A percentile compares a stretch with the other conserved stretches of the same genome.
Evolutionary conservation across 2,797 vertebrate species (phyloP).

Genomic region (Sebastes taczanowskii): DNA sequence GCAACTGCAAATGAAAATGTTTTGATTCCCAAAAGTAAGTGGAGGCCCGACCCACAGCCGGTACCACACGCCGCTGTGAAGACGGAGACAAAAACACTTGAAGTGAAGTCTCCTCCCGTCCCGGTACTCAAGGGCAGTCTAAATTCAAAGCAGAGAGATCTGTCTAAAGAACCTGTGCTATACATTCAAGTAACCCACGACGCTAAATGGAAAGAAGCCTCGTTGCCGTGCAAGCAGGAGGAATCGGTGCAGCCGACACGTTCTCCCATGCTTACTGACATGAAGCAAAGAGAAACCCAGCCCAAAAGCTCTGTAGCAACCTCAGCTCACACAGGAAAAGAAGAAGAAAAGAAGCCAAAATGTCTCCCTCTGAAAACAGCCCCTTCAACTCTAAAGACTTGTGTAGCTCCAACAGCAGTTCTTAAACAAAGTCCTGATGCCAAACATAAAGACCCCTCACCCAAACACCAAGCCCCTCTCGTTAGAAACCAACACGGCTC

Average conservation of each 20-base stretch:
- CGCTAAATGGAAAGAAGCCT: slow-evolving; percentile 41
- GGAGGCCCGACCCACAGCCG: slow-evolving; percentile 54
- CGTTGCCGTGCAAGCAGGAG: slow-evolving; percentile 22
- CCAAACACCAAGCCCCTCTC: slow-evolving; percentile 39
- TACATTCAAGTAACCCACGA: slow-evolving; percentile 9
- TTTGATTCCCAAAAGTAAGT: slow-evolving; percentile 58
- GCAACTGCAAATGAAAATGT: slow-evolving; percentile 42
- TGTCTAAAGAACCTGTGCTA: slow-evolving; percentile 31
- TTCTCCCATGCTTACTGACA: neutral
- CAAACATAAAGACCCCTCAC: slow-evolving; percentile 73
- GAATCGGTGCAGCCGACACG: slow-evolving; percentile 6
- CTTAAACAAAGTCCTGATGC: slow-evolving; percentile 56
- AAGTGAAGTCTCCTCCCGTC: slow-evolving; percentile 36
- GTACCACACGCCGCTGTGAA: slow-evolving; percentile 38
- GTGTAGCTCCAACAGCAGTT: slow-evolving; percentile 18
- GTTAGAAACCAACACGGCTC: slow-evolving; percentile 32
- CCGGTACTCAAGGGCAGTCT: slow-evolving; percentile 18
- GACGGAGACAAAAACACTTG: slow-evolving; percentile 38
- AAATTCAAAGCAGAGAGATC: slow-evolving; percentile 58
- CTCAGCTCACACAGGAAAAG: slow-evolving; percentile 18
- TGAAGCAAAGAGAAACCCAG: slow-evolving; percentile 51
- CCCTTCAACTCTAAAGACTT: neutral
- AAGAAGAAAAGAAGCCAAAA: slow-evolving; percentile 60
- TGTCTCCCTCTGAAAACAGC: slow-evolving; percentile 33
- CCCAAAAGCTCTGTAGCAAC: slow-evolving; percentile 31